Percentiles rank a stretch among this genome's conserved stretches.
Evolutionary conservation across 1,140 invertebrate genomes (phyloP).

Genomic region (Gryon sp.): DNA sequence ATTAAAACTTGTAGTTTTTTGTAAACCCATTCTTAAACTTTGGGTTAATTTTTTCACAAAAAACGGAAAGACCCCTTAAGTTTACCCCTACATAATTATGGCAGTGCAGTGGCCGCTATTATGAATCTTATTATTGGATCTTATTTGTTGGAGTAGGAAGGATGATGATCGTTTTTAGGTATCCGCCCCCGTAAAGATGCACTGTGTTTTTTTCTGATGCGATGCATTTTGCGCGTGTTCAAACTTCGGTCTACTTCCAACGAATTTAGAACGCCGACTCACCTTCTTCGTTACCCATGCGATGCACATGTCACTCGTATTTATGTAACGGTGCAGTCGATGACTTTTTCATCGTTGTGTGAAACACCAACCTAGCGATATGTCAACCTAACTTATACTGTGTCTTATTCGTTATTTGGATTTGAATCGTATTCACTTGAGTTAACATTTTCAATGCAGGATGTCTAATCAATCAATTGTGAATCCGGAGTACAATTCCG

Average conservation of each 20-base stretch:
- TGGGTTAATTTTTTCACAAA: too few relatives aligned
- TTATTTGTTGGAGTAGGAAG: too few relatives aligned
- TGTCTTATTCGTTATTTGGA: too few relatives aligned
- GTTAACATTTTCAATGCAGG: too few relatives aligned
- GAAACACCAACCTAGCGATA: constrained; percentile 22
- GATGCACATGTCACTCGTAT: constrained; percentile 59
- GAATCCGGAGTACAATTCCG: constrained; percentile 77
- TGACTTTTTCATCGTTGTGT: constrained; percentile 35
- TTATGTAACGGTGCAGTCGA: constrained; percentile 62
- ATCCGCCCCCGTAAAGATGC: constrained; percentile 37
- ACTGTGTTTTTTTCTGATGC: constrained; percentile 3
- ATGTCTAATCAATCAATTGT: constrained; percentile 67
- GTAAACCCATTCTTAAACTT: too few relatives aligned
- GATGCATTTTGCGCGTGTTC: constrained; percentile 13
- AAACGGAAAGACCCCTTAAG: too few relatives aligned
- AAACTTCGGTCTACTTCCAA: constrained; percentile 61
- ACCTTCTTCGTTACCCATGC: constrained; percentile 61
- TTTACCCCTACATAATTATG: too few relatives aligned
- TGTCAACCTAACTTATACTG: constrained; percentile 18
- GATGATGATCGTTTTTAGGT: constrained; percentile 37
- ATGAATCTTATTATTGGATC: too few relatives aligned
- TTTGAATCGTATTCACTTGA: too few relatives aligned
- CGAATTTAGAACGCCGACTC: constrained; percentile 73
- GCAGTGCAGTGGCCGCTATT: too few relatives aligned
- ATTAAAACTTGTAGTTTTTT: too few relatives aligned